phyloP scores from a whole-genome alignment of 1,140 invertebrate genomes.

The Tachypleus tridentatus region DNA sequence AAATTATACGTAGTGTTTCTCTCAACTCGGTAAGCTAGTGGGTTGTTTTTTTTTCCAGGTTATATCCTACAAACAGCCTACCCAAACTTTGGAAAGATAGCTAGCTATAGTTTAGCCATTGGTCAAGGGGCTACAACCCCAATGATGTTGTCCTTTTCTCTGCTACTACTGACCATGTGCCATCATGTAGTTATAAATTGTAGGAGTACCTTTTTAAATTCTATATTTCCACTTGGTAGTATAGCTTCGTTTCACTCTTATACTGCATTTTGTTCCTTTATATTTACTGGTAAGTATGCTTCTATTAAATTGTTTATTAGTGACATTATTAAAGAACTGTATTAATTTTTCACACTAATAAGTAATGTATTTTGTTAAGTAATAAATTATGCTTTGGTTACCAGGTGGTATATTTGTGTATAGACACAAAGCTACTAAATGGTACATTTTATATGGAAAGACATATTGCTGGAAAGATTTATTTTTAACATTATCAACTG shows the following conservation, averaged over 20 bases:
- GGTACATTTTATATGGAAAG: too few relatives aligned
- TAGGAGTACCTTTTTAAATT: conserved; percentile 91
- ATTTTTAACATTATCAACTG: too few relatives aligned
- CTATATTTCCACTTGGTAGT: conserved; percentile 94
- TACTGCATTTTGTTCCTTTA: conserved; percentile 48
- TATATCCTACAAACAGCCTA: conserved; percentile 51
- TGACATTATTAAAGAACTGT: too few relatives aligned
- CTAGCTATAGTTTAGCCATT: conserved; percentile 96
- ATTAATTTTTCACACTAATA: too few relatives aligned
- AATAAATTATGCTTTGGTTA: too few relatives aligned
- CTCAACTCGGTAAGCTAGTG: too few relatives aligned
- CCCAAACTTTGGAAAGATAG: conserved; percentile 87
- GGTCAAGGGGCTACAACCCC: conserved; percentile 92
- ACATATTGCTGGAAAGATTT: too few relatives aligned
- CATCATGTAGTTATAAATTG: conserved; percentile 91
- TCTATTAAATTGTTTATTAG: too few relatives aligned
- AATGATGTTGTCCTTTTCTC: conserved; percentile 88
- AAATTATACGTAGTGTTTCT: too few relatives aligned
- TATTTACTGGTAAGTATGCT: not conserved
- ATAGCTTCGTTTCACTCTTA: conserved; percentile 99
- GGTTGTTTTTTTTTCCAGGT: not conserved
- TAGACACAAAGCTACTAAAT: too few relatives aligned
- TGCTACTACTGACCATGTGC: conserved; percentile 92
- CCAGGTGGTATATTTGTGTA: too few relatives aligned
- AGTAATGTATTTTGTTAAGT: too few relatives aligned